Evolutionary conservation across 2,888 invertebrate species (phyloP).

Genomic region (Andricus quercusramuli): DNA sequence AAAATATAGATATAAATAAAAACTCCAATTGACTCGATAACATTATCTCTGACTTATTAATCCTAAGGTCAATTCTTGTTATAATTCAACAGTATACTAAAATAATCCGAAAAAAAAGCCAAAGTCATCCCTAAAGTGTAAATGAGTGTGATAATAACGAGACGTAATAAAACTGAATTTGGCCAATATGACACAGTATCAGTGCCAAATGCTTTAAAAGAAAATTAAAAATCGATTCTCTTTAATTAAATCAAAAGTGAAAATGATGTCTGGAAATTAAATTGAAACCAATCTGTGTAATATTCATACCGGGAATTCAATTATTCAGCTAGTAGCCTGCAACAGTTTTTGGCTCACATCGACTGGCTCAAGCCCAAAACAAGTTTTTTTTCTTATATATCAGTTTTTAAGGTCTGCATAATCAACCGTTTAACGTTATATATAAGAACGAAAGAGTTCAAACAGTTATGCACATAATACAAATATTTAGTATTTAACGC

Average conservation of each 20-base stretch:
- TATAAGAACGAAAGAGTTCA: neutral
- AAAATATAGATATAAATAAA: neutral
- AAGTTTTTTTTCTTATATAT: neutral
- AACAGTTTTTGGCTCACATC: conserved; percentile 29
- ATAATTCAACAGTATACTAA: too few relatives aligned
- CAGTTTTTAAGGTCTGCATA: neutral
- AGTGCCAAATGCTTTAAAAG: conserved; percentile 1
- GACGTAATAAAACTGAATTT: neutral
- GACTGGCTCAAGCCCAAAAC: conserved; percentile 1
- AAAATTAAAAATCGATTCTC: neutral
- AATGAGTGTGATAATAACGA: neutral
- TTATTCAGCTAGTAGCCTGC: conserved; percentile 2
- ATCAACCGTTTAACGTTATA: neutral
- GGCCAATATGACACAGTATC: neutral
- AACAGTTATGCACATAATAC: neutral
- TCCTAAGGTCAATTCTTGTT: neutral
- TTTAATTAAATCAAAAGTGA: neutral
- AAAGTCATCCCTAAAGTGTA: neutral
- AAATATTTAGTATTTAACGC: neutral
- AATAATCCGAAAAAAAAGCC: neutral
- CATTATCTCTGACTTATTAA: neutral
- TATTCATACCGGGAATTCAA: neutral
- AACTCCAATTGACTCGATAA: neutral
- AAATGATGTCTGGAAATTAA: neutral
- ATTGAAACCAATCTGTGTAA: conserved; percentile 17